Percentiles rank a stretch among this genome's conserved stretches.
Conservation (phyloP, 2,888 invertebrate genomes). For the Sarcophaga caerulescens region DNA sequence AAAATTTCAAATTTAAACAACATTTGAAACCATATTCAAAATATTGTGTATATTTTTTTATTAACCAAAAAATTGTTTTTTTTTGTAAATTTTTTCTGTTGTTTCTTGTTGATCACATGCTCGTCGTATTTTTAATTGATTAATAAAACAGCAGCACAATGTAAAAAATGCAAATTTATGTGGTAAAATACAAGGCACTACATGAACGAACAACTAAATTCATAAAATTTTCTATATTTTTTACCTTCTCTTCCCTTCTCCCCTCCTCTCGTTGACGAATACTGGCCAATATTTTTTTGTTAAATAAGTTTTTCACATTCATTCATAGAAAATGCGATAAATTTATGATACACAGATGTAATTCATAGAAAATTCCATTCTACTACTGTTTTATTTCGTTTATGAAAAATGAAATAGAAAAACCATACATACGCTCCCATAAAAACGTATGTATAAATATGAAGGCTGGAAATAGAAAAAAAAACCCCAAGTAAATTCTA, state of each 20-base stretch:
- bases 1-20: no score
- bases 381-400: no score
- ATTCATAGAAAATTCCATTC: slow-evolving; percentile 39
- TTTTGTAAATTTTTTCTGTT: neutral
- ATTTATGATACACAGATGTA: slow-evolving; percentile 45
- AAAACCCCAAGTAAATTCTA: slow-evolving; percentile 2
- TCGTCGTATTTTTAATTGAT: slow-evolving; percentile 52
- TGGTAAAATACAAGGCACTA: slow-evolving; percentile 26
- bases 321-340: slow-evolving; percentile 27
- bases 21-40: no score
- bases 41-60: no score
- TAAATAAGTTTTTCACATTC: slow-evolving; percentile 24
- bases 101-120: neutral
- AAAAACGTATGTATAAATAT: no score
- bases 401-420: neutral
- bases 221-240: neutral
- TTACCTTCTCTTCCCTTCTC: neutral
- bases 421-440: neutral
- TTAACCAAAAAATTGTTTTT: no score
- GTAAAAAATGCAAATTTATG: slow-evolving; percentile 44
- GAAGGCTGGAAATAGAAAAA: neutral
- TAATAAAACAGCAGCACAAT: slow-evolving; percentile 46
- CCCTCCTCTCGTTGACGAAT: no score
- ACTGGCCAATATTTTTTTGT: no score
- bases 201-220: slow-evolving; percentile 33